phyloP scores from a whole-genome alignment of 2,797 vertebrate species.

The Benthosema pterotum region DNA sequence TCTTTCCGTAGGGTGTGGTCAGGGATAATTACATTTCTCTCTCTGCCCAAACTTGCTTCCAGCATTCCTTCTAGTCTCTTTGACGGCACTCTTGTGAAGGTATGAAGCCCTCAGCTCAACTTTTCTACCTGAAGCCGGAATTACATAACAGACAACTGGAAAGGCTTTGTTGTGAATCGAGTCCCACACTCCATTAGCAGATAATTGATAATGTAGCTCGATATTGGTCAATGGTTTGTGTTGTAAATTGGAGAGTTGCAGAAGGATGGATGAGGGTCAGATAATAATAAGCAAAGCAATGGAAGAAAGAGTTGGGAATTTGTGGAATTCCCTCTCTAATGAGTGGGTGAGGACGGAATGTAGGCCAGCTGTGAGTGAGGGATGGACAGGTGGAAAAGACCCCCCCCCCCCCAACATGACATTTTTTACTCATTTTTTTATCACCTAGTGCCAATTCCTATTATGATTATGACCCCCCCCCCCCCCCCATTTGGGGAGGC shows the following conservation, averaged over 20 bases:
- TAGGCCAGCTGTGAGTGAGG: conserved; percentile 20
- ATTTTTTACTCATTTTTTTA: no score
- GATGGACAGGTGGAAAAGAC: conserved; percentile 14
- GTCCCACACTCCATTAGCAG: conserved; percentile 4
- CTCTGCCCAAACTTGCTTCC: conserved; percentile 71
- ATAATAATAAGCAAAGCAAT: conserved; percentile 7
- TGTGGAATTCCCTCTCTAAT: conserved; percentile 62
- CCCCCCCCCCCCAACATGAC: no score
- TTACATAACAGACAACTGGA: not conserved
- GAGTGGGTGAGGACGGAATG: conserved; percentile 50
- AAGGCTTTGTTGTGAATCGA: not conserved
- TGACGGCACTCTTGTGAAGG: conserved; percentile 4
- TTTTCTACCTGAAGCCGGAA: not conserved
- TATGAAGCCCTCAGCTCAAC: conserved; percentile 18
- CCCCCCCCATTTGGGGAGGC: no score
- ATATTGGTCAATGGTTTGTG: not conserved
- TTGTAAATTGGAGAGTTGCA: not conserved
- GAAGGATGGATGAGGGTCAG: not conserved
- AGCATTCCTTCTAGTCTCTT: conserved; percentile 64
- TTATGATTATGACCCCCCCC: no score
- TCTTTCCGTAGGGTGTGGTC: conserved; percentile 65
- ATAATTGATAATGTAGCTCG: not conserved
- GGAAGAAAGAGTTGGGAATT: conserved; percentile 31
- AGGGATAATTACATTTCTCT: conserved; percentile 50
- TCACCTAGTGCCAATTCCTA: no score